Evolutionary conservation across 1,140 invertebrate species (phyloP).

Genomic region (Mactra quadrangularis): DNA sequence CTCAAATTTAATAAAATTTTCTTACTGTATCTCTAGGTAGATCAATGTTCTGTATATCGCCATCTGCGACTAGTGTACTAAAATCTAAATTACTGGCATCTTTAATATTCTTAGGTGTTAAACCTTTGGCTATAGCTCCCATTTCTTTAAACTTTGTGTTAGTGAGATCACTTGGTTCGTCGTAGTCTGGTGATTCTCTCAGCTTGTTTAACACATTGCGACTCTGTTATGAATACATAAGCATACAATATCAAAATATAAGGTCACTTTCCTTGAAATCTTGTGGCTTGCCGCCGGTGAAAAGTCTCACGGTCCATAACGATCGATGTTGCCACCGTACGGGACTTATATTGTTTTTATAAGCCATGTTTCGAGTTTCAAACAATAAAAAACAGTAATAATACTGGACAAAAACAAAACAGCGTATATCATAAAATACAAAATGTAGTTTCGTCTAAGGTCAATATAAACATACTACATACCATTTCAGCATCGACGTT

Average conservation of each 20-base stretch:
- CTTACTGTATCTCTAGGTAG: neutral
- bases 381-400: too few relatives aligned
- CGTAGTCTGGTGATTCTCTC: slow-evolving; percentile 7
- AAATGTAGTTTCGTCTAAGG: too few relatives aligned
- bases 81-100: slow-evolving; percentile 24
- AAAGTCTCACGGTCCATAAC: neutral
- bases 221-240: slow-evolving; percentile 9
- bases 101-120: neutral
- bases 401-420: too few relatives aligned
- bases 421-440: too few relatives aligned
- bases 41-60: neutral
- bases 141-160: slow-evolving; percentile 7
- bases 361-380: too few relatives aligned
- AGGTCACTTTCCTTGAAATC: neutral
- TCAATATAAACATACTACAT: too few relatives aligned
- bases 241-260: too few relatives aligned
- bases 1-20: too few relatives aligned
- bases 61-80: neutral
- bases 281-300: neutral
- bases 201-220: neutral
- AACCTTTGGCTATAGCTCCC: slow-evolving; percentile 2
- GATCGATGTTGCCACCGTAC: too few relatives aligned
- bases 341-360: too few relatives aligned
- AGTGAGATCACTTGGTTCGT: slow-evolving; percentile 4
- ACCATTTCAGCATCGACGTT: too few relatives aligned